Conservation (phyloP, 2,113 vertebrate genomes). For the Cephalopterus ornatus region DNA sequence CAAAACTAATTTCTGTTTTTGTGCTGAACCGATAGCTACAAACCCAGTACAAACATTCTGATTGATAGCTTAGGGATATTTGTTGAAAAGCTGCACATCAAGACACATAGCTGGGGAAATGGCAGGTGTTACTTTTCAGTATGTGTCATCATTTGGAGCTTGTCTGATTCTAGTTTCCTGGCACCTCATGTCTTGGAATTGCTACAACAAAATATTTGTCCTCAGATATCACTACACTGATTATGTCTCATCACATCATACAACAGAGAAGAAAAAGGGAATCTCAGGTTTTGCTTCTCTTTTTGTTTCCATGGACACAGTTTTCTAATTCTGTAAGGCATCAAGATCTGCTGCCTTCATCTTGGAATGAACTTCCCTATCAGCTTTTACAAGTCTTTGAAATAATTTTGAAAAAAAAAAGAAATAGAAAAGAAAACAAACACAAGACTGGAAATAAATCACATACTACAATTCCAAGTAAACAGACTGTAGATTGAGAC, state of each 20-base stretch:
- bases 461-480: conserved; percentile 2
- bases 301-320: conserved; percentile 81
- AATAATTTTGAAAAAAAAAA: conserved; percentile 51
- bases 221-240: conserved; percentile 43
- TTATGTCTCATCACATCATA: conserved; percentile 48
- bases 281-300: conserved; percentile 65
- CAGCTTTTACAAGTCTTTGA: conserved; percentile 58
- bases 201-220: conserved; percentile 49
- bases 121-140: not conserved
- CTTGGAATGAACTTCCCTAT: conserved; percentile 56
- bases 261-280: conserved; percentile 33
- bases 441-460: conserved; percentile 32
- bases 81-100: not conserved
- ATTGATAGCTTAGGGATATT: not conserved
- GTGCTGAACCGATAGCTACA: not conserved
- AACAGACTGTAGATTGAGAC: not conserved
- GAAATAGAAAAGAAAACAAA: conserved; percentile 42
- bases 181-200: conserved; percentile 29
- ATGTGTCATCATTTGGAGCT: not conserved
- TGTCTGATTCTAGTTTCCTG: conserved; percentile 17
- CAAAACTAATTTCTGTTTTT: not conserved
- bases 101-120: not conserved
- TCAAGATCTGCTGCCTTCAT: conserved; percentile 70
- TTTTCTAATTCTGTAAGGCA: conserved; percentile 71
- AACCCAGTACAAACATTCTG: not conserved